These are phyloP conservation scores for Pelobates cultripes DNA, from an alignment of 2,797 vertebrate species.

Conservation along the genomic window DNA sequence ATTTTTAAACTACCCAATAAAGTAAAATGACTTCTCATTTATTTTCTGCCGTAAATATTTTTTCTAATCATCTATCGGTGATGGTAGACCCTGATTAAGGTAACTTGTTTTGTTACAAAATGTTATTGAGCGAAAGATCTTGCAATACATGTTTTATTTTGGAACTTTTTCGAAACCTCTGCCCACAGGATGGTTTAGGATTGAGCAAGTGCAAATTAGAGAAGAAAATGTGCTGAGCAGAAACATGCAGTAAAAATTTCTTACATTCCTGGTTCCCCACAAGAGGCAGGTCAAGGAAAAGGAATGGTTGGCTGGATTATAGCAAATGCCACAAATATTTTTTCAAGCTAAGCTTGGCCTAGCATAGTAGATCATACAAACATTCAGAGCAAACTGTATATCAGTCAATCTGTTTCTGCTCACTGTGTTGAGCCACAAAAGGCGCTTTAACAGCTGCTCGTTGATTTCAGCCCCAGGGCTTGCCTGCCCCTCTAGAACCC, in stretches of 20 bases:
- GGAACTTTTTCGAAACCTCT: slow-evolving; percentile 20
- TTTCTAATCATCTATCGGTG: background rate
- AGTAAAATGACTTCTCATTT: too few relatives aligned
- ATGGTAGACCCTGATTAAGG: slow-evolving; percentile 14
- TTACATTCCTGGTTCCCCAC: slow-evolving; percentile 78
- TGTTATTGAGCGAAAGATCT: background rate
- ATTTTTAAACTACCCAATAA: too few relatives aligned
- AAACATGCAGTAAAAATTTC: slow-evolving; percentile 72
- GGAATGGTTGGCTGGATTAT: slow-evolving; percentile 74
- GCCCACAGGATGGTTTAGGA: slow-evolving; percentile 30
- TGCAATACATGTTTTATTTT: slow-evolving; percentile 6
- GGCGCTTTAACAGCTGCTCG: slow-evolving; percentile 49
- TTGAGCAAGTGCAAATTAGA: slow-evolving; percentile 51
- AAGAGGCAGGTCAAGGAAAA: slow-evolving; percentile 79
- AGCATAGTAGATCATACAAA: slow-evolving; percentile 66
- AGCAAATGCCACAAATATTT: slow-evolving; percentile 83
- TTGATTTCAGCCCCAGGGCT: slow-evolving; percentile 29
- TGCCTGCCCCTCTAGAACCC: slow-evolving; percentile 42
- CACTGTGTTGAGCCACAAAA: slow-evolving; percentile 32
- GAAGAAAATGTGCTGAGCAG: slow-evolving; percentile 65
- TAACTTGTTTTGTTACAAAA: slow-evolving; percentile 21
- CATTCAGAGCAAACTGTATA: slow-evolving; percentile 62
- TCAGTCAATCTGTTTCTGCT: slow-evolving; percentile 20
- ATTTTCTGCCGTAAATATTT: too few relatives aligned
- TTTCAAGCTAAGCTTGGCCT: slow-evolving; percentile 64